Base-by-base conservation (phyloP, 2,113 vertebrate species). In the Oreochromis spilurus region DNA sequence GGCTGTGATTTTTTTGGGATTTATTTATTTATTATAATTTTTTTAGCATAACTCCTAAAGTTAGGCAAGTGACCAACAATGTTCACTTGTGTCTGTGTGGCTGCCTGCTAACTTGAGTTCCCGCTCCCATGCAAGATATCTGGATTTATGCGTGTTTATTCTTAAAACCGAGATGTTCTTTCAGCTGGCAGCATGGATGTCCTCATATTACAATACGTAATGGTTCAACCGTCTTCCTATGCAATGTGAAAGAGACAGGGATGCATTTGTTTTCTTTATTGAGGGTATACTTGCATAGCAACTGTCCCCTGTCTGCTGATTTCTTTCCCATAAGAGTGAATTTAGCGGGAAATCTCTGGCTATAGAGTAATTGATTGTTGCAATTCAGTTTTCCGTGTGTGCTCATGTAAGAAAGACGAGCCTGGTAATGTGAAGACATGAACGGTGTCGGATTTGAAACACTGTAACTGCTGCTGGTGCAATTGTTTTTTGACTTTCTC, bases 231-330 rank as follows among this genome's bases (percentile, higher is more conserved):
- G 75, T 38, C 52, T 31, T 65, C 62, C 24, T 34, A 14, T 87
- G 81, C 90, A 90, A 89, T 54, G 53, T 4, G 81, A 89, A 81
- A 82, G 45, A 81, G 53, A 83, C 82, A 85, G 50, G 57, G 89
- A 81, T 40, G 62, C 31, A 79, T 89, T 92, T 4, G 29, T 84
- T 87, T 85, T 83, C 55, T 43, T 82, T 24, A 70, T 40, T 88
- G 29, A 55, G 16, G 1, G 9, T 38, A 21, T 80, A 50, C 21
- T 79, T 79, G 58, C 50, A 31, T 40, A 87, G 81, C 62, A 86
- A 72, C 14, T 16, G 7, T 45, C n/a, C 17, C 48, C 12, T 48
- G 16, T 53, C 60, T 77, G 62, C 29, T 84, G 85, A 86, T 91
- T 65, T 88, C 50, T 92, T 90, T 88, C 86, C 17, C 83, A 79